These are phyloP conservation scores for Hesperophylax magnus DNA, from an alignment of 1,140 invertebrate genomes.

Conservation along the genomic window DNA sequence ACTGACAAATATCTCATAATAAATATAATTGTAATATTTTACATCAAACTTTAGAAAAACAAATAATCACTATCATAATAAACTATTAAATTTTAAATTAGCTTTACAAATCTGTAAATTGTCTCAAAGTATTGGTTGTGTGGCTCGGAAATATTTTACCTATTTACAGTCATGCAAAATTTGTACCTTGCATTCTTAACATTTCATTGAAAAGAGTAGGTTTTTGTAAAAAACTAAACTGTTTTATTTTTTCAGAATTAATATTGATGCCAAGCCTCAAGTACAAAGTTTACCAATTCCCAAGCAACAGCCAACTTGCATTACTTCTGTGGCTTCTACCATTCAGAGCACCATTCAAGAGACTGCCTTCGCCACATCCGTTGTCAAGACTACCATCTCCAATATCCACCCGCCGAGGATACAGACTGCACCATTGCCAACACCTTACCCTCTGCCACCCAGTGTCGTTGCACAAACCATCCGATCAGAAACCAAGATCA, in stretches of 20 bases:
- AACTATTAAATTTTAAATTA: too few relatives aligned
- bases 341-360: slow-evolving; percentile 7
- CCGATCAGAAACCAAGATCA: slow-evolving; percentile 30
- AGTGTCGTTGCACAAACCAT: background rate
- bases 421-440: slow-evolving; percentile 11
- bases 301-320: slow-evolving; percentile 45
- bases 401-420: slow-evolving; percentile 47
- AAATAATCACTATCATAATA: too few relatives aligned
- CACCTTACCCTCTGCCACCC: background rate
- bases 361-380: slow-evolving; percentile 32
- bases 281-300: background rate
- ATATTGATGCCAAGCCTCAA: slow-evolving; percentile 38
- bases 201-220: too few relatives aligned
- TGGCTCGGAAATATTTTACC: too few relatives aligned
- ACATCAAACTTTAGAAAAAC: too few relatives aligned
- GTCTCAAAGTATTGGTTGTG: too few relatives aligned
- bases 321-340: slow-evolving; percentile 38
- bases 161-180: too few relatives aligned
- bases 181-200: too few relatives aligned
- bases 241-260: slow-evolving; percentile 38
- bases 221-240: too few relatives aligned
- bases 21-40: too few relatives aligned
- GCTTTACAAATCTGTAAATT: too few relatives aligned
- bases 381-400: slow-evolving; percentile 47
- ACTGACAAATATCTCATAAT: too few relatives aligned